These are phyloP conservation scores for Cephalotes varians DNA, from an alignment of 2,888 invertebrate species.

Conservation along the genomic window DNA sequence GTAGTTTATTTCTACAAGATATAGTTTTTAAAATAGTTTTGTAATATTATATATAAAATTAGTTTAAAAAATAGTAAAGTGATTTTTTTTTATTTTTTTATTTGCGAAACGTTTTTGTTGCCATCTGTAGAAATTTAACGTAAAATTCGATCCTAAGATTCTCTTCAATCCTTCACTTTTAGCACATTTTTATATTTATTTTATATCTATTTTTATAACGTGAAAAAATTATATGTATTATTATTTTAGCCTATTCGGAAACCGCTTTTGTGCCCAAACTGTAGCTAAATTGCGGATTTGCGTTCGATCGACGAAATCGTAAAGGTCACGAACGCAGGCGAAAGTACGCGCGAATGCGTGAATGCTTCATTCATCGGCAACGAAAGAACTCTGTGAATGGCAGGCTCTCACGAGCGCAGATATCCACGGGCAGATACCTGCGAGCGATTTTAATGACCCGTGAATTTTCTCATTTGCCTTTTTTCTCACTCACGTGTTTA, in stretches of 20 bases:
- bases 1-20: neutral
- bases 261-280: neutral
- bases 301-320: constrained; percentile 14
- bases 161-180: neutral
- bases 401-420: constrained; percentile 70
- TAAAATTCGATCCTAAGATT: neutral
- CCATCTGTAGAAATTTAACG: neutral
- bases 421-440: constrained; percentile 67
- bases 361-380: constrained; percentile 79
- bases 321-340: constrained; percentile 57
- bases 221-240: neutral
- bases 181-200: neutral
- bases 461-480: constrained; percentile 66
- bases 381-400: constrained; percentile 67
- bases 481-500: constrained; percentile 43
- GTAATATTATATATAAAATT: neutral
- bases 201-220: neutral
- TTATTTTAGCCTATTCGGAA: neutral
- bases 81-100: neutral
- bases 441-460: constrained; percentile 69
- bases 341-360: constrained; percentile 64
- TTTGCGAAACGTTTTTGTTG: neutral
- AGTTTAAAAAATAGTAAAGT: neutral
- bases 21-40: neutral
- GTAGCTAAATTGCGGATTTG: neutral